These are phyloP conservation scores for Ephydatia muelleri DNA, from an alignment of 37 sponge, comb jelly and placozoan genomes.

Conservation along the genomic window DNA sequence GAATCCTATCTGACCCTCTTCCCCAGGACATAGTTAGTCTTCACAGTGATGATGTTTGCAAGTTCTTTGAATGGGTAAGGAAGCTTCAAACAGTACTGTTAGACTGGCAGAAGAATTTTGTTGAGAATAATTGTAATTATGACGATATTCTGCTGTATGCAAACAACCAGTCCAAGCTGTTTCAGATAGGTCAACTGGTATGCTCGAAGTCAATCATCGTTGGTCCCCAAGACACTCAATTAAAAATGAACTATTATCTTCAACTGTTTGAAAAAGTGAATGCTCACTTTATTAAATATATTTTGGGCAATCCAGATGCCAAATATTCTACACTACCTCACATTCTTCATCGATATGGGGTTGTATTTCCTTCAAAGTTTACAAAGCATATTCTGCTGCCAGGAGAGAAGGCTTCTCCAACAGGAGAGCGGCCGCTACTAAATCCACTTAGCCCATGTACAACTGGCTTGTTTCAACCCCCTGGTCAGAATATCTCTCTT, in stretches of 20 bases:
- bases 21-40: constrained; percentile 15
- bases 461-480: constrained; percentile 45
- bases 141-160: constrained; percentile 66
- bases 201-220: constrained; percentile 27
- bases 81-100: constrained; percentile 27
- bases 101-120: constrained; percentile 50
- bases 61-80: constrained; percentile 66
- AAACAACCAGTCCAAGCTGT: constrained; percentile 9
- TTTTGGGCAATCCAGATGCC: constrained; percentile 55
- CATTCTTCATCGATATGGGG: constrained; percentile 44
- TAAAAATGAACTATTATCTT: constrained; percentile 23
- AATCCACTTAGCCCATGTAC: constrained; percentile 14
- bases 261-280: constrained; percentile 44
- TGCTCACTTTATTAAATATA: constrained; percentile 32
- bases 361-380: constrained; percentile 26
- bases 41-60: constrained; percentile 27
- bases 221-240: constrained; percentile 1
- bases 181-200: constrained; percentile 26
- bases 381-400: constrained; percentile 33
- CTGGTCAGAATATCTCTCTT: constrained; percentile 26
- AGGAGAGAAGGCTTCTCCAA: constrained; percentile 9
- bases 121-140: constrained; percentile 30
- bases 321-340: constrained; percentile 43
- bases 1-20: not conserved
- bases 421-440: constrained; percentile 3